Percentiles rank a stretch among this genome's conserved stretches.
These are phyloP conservation scores for Andrena fulva DNA, from an alignment of 2,888 invertebrate genomes.

Conservation along the genomic window DNA sequence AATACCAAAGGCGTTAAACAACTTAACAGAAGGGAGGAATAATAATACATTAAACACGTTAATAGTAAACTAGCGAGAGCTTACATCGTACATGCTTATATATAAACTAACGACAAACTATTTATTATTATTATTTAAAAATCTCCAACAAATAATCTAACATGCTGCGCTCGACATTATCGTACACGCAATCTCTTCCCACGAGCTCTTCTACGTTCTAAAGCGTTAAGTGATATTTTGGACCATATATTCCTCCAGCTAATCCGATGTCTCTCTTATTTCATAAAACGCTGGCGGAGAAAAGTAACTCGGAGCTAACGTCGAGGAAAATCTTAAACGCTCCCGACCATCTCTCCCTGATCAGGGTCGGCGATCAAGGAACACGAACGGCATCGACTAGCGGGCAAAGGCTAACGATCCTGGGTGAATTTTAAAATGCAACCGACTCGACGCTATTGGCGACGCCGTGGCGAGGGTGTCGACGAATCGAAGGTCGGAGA, in stretches of 20 bases:
- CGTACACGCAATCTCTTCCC: not conserved
- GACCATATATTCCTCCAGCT: not conserved
- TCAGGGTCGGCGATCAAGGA: not conserved
- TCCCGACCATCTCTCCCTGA: not conserved
- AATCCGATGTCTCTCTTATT: not conserved
- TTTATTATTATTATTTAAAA: not conserved
- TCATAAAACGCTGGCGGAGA: not conserved
- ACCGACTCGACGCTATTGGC: not conserved
- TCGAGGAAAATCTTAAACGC: too few relatives aligned
- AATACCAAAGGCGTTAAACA: too few relatives aligned
- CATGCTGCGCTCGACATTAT: not conserved
- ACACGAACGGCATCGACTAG: not conserved
- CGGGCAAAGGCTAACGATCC: not conserved
- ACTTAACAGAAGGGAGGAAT: too few relatives aligned
- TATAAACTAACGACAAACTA: not conserved
- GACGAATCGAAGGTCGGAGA: constrained; percentile 4
- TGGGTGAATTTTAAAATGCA: not conserved
- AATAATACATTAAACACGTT: not conserved
- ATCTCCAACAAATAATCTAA: not conserved
- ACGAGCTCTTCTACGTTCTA: not conserved
- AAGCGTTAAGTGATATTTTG: not conserved
- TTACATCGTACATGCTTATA: not conserved
- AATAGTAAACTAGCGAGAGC: not conserved
- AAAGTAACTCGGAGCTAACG: not conserved
- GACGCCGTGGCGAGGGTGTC: not conserved